phyloP scores from a whole-genome alignment of 2,113 vertebrate genomes.

The Lucifuga dentata region DNA sequence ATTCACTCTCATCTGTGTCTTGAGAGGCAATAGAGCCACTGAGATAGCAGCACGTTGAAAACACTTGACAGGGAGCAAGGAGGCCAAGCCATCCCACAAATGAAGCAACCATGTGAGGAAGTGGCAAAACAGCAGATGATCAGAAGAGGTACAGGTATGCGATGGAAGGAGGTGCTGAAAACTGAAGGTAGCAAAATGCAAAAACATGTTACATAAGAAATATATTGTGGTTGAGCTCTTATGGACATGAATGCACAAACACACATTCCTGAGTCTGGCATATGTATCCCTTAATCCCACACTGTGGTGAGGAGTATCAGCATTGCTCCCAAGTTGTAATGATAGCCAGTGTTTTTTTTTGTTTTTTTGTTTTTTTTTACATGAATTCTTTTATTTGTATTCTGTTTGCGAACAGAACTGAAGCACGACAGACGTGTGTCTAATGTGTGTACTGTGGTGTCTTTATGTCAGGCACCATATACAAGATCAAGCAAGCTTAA shows the following conservation, averaged over 20 bases:
- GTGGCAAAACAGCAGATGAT: slow-evolving; percentile 1
- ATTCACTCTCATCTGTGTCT: slow-evolving; percentile 23
- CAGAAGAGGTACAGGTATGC: not conserved
- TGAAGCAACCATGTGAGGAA: slow-evolving; percentile 15
- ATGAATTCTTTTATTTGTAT: slow-evolving; percentile 34
- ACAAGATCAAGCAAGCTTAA: slow-evolving; percentile 40
- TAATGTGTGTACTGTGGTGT: slow-evolving; percentile 3
- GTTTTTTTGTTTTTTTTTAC: slow-evolving; percentile 3
- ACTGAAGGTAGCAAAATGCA: slow-evolving; percentile 1
- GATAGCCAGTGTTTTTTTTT: not conserved
- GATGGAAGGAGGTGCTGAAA: slow-evolving; percentile 37
- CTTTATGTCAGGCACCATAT: slow-evolving; percentile 16
- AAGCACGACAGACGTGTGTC: slow-evolving; percentile 9
- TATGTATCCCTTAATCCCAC: slow-evolving; percentile 18
- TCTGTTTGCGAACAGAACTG: slow-evolving; percentile 26
- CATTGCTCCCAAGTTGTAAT: slow-evolving; percentile 4
- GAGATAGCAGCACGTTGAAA: slow-evolving; percentile 21
- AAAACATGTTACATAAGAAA: slow-evolving; percentile 48
- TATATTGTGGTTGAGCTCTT: slow-evolving; percentile 5
- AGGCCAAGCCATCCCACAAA: slow-evolving; percentile 11
- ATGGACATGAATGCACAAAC: slow-evolving; percentile 1
- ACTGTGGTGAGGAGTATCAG: not conserved
- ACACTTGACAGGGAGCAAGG: slow-evolving; percentile 27
- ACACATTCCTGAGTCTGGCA: slow-evolving; percentile 33
- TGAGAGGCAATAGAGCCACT: slow-evolving; percentile 21